Percentiles rank a stretch among this genome's conserved stretches.
These are phyloP conservation scores for Sitobion miscanthi DNA, from an alignment of 1,140 invertebrate species.

Conservation along the genomic window DNA sequence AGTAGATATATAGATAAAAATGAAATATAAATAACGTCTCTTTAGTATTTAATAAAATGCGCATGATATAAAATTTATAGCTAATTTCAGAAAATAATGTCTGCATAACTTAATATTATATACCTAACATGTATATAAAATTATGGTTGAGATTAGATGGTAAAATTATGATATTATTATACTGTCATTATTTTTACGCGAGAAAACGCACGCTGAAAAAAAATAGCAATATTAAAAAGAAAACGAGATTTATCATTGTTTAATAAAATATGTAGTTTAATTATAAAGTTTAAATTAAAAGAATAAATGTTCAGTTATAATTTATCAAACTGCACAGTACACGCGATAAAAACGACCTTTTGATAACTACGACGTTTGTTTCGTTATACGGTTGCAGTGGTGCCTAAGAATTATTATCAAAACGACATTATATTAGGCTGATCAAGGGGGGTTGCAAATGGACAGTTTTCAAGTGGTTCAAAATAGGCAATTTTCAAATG, in stretches of 20 bases:
- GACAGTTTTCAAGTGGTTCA: too few species aligned
- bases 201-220: neutral
- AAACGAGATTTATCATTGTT: neutral
- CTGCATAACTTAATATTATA: neutral
- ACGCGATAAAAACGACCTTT: neutral
- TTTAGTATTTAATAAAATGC: neutral
- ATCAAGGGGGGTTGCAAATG: too few species aligned
- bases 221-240: neutral
- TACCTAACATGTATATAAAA: neutral
- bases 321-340: neutral
- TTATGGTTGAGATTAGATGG: neutral
- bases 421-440: neutral
- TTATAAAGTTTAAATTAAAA: conserved; percentile 38
- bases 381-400: neutral
- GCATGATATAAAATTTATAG: conserved; percentile 5
- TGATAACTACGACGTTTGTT: neutral
- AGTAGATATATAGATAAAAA: neutral
- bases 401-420: neutral
- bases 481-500: too few species aligned
- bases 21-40: neutral
- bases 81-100: neutral
- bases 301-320: neutral
- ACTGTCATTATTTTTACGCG: neutral
- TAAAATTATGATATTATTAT: neutral
- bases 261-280: conserved; percentile 14